These are phyloP conservation scores for Ammodytes dubius DNA, from an alignment of 2,113 vertebrate species.

Conservation along the genomic window DNA sequence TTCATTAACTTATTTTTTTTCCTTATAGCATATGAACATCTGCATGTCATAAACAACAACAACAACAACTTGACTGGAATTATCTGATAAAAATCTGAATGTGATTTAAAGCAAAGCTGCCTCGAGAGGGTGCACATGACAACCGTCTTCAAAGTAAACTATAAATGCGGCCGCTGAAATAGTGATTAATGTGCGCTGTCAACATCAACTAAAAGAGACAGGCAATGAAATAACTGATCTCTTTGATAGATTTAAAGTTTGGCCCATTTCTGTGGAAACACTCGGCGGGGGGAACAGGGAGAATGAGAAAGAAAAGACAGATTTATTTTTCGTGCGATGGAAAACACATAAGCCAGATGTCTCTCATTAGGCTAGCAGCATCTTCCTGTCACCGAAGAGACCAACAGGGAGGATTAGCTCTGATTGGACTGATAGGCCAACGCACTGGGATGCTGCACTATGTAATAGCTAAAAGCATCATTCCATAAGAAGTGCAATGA, in stretches of 20 bases:
- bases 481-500: constrained; percentile 78
- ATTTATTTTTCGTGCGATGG: constrained; percentile 59
- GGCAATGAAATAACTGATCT: constrained; percentile 73
- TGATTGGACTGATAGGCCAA: constrained; percentile 84
- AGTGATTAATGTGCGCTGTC: constrained; percentile 73
- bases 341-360: constrained; percentile 80
- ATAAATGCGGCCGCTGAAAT: constrained; percentile 56
- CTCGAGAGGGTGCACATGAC: constrained; percentile 40
- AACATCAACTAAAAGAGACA: constrained; percentile 62
- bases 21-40: constrained; percentile 57
- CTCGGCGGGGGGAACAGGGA: constrained; percentile 48
- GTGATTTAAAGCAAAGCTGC: constrained; percentile 71
- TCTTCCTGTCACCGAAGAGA: constrained; percentile 84
- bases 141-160: constrained; percentile 71
- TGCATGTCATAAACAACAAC: constrained; percentile 77
- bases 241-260: constrained; percentile 77
- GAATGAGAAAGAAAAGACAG: constrained; percentile 59
- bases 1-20: constrained; percentile 52
- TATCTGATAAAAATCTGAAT: constrained; percentile 78
- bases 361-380: constrained; percentile 86
- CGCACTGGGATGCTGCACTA: constrained; percentile 75
- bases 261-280: constrained; percentile 69
- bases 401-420: constrained; percentile 83
- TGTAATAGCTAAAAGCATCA: constrained; percentile 81
- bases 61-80: constrained; percentile 76